A percentile compares a stretch with the other conserved stretches of the same genome.
These are phyloP conservation scores for Dipodomys merriami DNA, from an alignment of 2,113 vertebrate genomes.

Conservation along the genomic window DNA sequence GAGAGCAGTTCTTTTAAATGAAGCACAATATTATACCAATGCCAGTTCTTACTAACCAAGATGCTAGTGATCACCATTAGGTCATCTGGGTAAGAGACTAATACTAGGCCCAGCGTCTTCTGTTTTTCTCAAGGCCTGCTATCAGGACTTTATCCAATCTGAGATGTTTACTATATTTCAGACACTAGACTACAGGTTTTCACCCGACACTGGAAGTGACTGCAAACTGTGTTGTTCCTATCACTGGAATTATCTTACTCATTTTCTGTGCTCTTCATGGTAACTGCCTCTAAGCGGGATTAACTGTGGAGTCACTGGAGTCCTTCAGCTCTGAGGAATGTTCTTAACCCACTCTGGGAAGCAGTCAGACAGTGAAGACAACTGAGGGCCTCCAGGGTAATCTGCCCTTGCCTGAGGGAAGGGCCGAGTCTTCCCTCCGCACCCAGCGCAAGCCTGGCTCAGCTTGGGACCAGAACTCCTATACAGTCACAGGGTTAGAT, in stretches of 20 bases:
- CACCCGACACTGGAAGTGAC: not conserved
- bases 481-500: not conserved
- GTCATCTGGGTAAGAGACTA: not conserved
- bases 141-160: not conserved
- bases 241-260: not conserved
- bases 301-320: not conserved
- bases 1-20: not conserved
- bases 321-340: not conserved
- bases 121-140: not conserved
- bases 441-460: not conserved
- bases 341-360: too few species aligned
- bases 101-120: not conserved
- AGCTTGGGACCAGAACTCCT: not conserved
- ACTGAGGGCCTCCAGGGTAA: not conserved
- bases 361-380: not conserved
- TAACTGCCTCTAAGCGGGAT: not conserved
- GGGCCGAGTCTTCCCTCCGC: not conserved
- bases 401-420: too few species aligned
- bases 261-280: not conserved
- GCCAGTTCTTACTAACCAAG: not conserved
- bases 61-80: not conserved
- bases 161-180: conserved; percentile 3
- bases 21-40: not conserved
- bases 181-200: not conserved
- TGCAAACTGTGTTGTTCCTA: not conserved